A percentile compares a stretch with the other conserved stretches of the same genome.
phyloP scores from a whole-genome alignment of 2,797 vertebrate species.

The Champsocephalus gunnari region DNA sequence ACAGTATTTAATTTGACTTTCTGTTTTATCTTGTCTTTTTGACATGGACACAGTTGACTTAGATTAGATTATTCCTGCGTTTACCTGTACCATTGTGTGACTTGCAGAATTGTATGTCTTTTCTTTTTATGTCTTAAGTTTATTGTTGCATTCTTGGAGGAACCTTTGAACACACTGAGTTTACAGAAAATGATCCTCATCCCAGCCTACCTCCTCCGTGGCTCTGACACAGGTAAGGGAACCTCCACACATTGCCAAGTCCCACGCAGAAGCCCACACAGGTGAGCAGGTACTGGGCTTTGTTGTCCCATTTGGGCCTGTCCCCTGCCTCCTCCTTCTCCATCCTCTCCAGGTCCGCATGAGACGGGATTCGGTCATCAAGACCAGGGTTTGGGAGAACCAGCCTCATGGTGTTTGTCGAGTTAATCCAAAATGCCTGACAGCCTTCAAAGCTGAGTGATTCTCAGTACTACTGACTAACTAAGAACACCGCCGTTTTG shows the following conservation, averaged over 20 bases:
- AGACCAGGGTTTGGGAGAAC: conserved; percentile 88
- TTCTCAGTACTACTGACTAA: background rate
- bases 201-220: conserved; percentile 89
- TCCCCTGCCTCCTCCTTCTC: conserved; percentile 85
- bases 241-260: conserved; percentile 94
- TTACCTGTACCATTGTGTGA: no score
- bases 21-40: no score
- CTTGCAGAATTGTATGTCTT: no score
- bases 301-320: conserved; percentile 94
- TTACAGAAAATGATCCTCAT: no score
- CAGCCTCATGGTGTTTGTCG: conserved; percentile 79
- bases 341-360: conserved; percentile 83
- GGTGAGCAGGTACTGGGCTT: conserved; percentile 93
- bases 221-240: conserved; percentile 91
- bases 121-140: no score
- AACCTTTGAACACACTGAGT: no score
- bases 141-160: no score
- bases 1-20: no score
- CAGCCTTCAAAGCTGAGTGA: background rate
- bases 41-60: no score
- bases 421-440: background rate
- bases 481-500: background rate
- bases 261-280: conserved; percentile 94
- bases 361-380: conserved; percentile 87
- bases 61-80: no score